Evolutionary conservation across 2,888 invertebrate species (phyloP).

Genomic region (Zygaena filipendulae): DNA sequence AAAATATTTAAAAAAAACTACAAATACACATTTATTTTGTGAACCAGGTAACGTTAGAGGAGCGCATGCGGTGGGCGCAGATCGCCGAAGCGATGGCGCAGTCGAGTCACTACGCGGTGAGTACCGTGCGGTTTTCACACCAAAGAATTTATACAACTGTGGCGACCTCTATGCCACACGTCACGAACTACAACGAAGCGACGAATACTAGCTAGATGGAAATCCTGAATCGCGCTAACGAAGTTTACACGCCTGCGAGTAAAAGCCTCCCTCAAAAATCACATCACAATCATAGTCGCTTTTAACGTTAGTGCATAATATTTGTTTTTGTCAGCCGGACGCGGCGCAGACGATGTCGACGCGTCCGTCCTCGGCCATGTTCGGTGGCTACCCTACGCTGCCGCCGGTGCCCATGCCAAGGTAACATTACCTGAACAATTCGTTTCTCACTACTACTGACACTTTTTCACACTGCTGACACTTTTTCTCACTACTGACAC

Average conservation of each 20-base stretch:
- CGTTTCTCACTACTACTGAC: too few relatives aligned
- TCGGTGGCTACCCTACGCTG: slow-evolving; percentile 79
- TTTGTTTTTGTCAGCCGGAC: slow-evolving; percentile 51
- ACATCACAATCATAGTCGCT: too few relatives aligned
- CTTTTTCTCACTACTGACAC: too few relatives aligned
- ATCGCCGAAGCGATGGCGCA: slow-evolving; percentile 90
- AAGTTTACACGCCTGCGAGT: too few relatives aligned
- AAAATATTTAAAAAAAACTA: too few relatives aligned
- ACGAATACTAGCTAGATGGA: too few relatives aligned
- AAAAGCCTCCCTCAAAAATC: too few relatives aligned
- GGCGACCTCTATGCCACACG: too few relatives aligned
- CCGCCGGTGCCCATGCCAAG: slow-evolving; percentile 82
- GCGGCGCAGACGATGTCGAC: slow-evolving; percentile 72
- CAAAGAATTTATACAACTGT: not conserved
- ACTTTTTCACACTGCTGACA: too few relatives aligned
- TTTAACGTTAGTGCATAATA: not conserved
- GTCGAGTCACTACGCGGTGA: slow-evolving; percentile 85
- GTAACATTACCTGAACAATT: slow-evolving; percentile 39
- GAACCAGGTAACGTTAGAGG: slow-evolving; percentile 79
- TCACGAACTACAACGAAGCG: too few relatives aligned
- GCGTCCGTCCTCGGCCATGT: slow-evolving; percentile 85
- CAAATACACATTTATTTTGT: too few relatives aligned
- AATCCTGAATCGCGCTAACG: too few relatives aligned
- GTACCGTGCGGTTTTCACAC: slow-evolving; percentile 27
- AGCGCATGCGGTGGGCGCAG: slow-evolving; percentile 88